Evolutionary conservation across 2,888 invertebrate species (phyloP), one percentile per base, ranked within the genome.

Genomic region (Pomacea canaliculata): DNA sequence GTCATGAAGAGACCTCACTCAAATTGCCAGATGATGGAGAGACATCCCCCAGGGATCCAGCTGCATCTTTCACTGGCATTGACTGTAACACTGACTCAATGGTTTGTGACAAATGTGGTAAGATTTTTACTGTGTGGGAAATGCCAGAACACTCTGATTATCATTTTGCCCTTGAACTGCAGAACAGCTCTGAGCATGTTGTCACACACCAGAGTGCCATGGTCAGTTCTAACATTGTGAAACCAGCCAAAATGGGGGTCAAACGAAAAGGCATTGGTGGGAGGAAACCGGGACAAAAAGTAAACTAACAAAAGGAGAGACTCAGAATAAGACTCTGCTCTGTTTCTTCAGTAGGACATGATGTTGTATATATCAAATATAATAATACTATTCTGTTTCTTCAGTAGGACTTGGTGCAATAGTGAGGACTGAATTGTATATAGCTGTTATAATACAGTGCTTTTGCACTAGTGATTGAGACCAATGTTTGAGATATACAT

Each of bases 141-240:
- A 92, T 94, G 83, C 89, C 92, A 0, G 95, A 96, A 87, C 97
- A 97, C 91, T 91, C 93, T 85, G 97, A 97, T 91, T 96, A 94
- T 89, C 97, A 97, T 90, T 93, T 95, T 84, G 97, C 97, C 9
- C 93, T 94, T 87, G 94, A 94, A 86, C 90, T 97, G 73, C 87
- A 87, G 73, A 80, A 82, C 66, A 71, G 71, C 9, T 37, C 37
- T 0, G 63, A 75, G 7, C 10, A 16, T 7, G 10, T 56, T 2
- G 16, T 7, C 51, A 56, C 51, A 16, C 51, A 13, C 12, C 16
- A 10, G 16, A 56, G 51, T 56, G 51, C 51, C 10, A 16, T 16
- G 10, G 51, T 10, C 51, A 16, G 51, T 56, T 56, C 51, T 56
- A 7, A 56, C 51, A 56, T 56, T 56, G 51, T 19, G 71, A 27